phyloP scores from a whole-genome alignment of 2,113 vertebrate species.

The Glareola pratincola region DNA sequence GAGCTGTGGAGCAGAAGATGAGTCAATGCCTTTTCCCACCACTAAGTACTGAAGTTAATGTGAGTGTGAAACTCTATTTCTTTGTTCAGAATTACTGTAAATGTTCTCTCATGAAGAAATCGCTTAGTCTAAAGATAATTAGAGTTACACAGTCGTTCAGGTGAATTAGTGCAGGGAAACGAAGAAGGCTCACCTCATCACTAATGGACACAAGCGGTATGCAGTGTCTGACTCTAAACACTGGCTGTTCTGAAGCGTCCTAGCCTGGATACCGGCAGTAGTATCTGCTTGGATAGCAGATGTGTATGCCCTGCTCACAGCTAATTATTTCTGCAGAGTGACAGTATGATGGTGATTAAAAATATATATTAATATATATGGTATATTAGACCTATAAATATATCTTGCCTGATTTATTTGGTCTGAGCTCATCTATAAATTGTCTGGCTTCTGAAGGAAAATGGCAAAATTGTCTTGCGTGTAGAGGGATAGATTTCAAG shows the following conservation, averaged over 20 bases:
- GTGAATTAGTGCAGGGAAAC: slow-evolving; percentile 11
- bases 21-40: neutral
- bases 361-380: slow-evolving; percentile 58
- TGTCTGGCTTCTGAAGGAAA: slow-evolving; percentile 67
- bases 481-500: slow-evolving; percentile 38
- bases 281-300: neutral
- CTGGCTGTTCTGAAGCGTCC: neutral
- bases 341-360: slow-evolving; percentile 59
- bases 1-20: neutral
- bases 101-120: neutral
- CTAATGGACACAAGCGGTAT: neutral
- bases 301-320: neutral
- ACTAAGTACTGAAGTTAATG: neutral
- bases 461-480: slow-evolving; percentile 48
- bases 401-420: slow-evolving; percentile 57
- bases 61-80: neutral
- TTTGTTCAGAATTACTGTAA: slow-evolving; percentile 23
- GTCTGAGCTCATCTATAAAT: slow-evolving; percentile 67
- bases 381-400: slow-evolving; percentile 59
- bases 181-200: neutral
- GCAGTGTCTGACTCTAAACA: neutral
- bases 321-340: slow-evolving; percentile 58
- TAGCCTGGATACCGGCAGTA: neutral
- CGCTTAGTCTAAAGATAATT: neutral
- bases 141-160: neutral